Conservation (phyloP, 2,888 invertebrate species). For the Xylophagus ater region DNA sequence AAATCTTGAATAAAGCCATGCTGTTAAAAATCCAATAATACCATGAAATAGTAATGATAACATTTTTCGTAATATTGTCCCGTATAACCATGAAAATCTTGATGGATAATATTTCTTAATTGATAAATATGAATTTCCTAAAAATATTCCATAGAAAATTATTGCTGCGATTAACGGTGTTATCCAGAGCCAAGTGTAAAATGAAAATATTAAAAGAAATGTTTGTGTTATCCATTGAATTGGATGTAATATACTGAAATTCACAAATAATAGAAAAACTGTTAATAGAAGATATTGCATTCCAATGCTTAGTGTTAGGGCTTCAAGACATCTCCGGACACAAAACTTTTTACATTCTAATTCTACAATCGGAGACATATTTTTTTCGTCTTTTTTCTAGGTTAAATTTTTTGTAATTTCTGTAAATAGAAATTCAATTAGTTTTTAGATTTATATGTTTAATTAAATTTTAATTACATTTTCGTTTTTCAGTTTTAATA, state of each 20-base stretch:
- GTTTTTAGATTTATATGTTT: too few species aligned
- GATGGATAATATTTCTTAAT: constrained; percentile 51
- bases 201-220: constrained; percentile 42
- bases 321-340: constrained; percentile 33
- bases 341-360: constrained; percentile 29
- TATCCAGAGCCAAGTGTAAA: constrained; percentile 52
- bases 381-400: not conserved
- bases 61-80: constrained; percentile 51
- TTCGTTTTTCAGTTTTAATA: too few species aligned
- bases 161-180: constrained; percentile 51
- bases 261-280: constrained; percentile 45
- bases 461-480: too few species aligned
- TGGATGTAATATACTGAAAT: constrained; percentile 53
- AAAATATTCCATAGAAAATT: constrained; percentile 58
- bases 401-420: not conserved
- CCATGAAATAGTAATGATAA: constrained; percentile 43
- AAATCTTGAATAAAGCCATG: constrained; percentile 57
- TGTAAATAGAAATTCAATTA: too few species aligned
- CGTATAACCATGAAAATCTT: constrained; percentile 53
- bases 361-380: constrained; percentile 12
- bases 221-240: constrained; percentile 52
- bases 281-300: constrained; percentile 45
- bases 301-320: constrained; percentile 48
- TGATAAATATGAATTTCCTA: constrained; percentile 56
- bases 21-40: constrained; percentile 52